A percentile compares a stretch with the other conserved stretches of the same genome.
Conservation (phyloP, 2,113 vertebrate species). For the Chionomys nivalis region DNA sequence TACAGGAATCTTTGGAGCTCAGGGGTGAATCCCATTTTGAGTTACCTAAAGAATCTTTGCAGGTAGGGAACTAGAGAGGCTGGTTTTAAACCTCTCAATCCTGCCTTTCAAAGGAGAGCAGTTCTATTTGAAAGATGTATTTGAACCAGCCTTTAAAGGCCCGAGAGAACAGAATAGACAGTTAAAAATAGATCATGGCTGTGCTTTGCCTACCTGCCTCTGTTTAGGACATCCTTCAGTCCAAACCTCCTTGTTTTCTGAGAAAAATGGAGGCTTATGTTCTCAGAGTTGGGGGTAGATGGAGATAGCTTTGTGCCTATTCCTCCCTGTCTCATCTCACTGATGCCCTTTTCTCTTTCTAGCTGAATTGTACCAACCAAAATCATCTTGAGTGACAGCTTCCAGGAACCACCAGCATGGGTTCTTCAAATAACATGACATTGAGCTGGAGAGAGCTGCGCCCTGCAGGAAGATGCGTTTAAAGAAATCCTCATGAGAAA, state of each 20-base stretch:
- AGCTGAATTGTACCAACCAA: neutral
- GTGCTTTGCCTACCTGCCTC: constrained; percentile 45
- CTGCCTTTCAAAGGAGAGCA: constrained; percentile 51
- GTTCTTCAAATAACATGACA: neutral
- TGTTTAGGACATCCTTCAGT: constrained; percentile 36
- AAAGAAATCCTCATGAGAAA: neutral
- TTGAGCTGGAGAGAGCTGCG: neutral
- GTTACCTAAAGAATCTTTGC: constrained; percentile 77
- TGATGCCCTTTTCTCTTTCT: neutral
- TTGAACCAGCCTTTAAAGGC: constrained; percentile 71
- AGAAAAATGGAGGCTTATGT: neutral
- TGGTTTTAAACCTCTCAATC: constrained; percentile 80
- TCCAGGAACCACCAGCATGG: neutral
- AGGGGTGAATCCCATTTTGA: constrained; percentile 70
- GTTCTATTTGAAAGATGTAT: constrained; percentile 72
- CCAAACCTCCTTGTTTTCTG: neutral
- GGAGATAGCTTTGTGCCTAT: neutral
- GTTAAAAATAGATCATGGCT: constrained; percentile 67
- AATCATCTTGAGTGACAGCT: neutral
- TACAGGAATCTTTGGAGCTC: constrained; percentile 66
- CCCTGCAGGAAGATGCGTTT: neutral
- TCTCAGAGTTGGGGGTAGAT: neutral
- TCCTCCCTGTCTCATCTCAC: neutral
- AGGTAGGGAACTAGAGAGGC: constrained; percentile 61
- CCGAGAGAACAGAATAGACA: constrained; percentile 48